Evolutionary conservation across 2,113 vertebrate genomes (phyloP).

Genomic region (Phylloscopus trochiloides): DNA sequence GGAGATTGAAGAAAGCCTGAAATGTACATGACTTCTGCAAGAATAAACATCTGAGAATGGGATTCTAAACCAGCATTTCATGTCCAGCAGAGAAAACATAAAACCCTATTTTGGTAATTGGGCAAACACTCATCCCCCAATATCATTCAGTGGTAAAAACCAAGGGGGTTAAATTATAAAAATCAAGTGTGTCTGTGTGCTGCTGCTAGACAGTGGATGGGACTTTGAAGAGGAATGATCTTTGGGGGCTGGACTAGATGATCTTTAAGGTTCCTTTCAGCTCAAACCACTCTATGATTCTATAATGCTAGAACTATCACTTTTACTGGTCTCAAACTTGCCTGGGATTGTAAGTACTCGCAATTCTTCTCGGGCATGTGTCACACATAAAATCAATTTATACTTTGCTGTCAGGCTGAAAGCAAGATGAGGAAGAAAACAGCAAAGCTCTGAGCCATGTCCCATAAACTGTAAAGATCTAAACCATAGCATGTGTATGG

Average conservation of each 20-base stretch:
- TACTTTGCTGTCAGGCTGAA: neutral
- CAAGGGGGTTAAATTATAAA: neutral
- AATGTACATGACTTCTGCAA: neutral
- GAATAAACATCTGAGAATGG: neutral
- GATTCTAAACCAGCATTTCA: neutral
- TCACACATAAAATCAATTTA: neutral
- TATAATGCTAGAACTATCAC: neutral
- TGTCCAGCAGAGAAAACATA: neutral
- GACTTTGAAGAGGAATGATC: neutral
- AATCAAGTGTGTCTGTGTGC: neutral
- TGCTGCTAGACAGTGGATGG: neutral
- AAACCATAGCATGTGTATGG: neutral
- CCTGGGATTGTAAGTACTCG: neutral
- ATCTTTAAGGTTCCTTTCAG: neutral
- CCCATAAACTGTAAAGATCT: neutral
- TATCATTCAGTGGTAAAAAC: neutral
- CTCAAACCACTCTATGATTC: neutral
- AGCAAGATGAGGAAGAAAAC: neutral
- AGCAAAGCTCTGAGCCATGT: neutral
- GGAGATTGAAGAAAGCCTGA: neutral
- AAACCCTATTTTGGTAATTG: neutral
- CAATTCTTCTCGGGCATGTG: neutral
- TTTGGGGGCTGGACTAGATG: neutral
- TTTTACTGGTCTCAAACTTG: neutral
- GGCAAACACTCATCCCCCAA: neutral